Conservation (phyloP, 2,113 vertebrate genomes). For the Corythornis madagascariensis region DNA sequence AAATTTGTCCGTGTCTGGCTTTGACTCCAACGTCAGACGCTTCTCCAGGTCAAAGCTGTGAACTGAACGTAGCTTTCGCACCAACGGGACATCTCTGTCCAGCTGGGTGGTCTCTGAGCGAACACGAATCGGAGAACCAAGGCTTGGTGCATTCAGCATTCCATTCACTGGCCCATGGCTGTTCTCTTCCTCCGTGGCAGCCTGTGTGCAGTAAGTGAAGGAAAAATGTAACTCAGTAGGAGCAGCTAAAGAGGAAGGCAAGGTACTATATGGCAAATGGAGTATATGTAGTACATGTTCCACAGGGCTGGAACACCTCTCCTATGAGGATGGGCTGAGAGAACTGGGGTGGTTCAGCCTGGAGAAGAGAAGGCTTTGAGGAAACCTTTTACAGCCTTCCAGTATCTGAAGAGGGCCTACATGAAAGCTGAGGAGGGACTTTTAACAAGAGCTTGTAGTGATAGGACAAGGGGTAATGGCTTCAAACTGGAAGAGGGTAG, state of each 20-base stretch:
- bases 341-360: no score
- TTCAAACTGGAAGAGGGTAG: no score
- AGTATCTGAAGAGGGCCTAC: no score
- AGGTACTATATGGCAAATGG: neutral
- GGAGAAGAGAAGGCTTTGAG: no score
- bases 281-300: no score
- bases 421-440: no score
- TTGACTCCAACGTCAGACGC: constrained; percentile 86
- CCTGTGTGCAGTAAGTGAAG: constrained; percentile 75
- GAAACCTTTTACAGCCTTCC: no score
- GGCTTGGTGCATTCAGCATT: constrained; percentile 83
- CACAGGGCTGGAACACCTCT: no score
- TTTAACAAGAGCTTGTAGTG: no score
- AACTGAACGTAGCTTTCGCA: constrained; percentile 93
- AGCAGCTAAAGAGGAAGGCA: neutral
- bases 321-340: no score
- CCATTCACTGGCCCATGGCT: constrained; percentile 87
- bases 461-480: no score
- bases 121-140: constrained; percentile 89
- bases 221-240: neutral
- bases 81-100: constrained; percentile 87
- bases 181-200: constrained; percentile 89
- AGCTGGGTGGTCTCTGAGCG: constrained; percentile 85
- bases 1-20: constrained; percentile 89
- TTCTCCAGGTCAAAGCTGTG: constrained; percentile 96